A percentile compares a stretch with the other conserved stretches of the same genome.
Evolutionary conservation across 2,113 vertebrate genomes (phyloP).

Genomic region (Ctenomys sociabilis): DNA sequence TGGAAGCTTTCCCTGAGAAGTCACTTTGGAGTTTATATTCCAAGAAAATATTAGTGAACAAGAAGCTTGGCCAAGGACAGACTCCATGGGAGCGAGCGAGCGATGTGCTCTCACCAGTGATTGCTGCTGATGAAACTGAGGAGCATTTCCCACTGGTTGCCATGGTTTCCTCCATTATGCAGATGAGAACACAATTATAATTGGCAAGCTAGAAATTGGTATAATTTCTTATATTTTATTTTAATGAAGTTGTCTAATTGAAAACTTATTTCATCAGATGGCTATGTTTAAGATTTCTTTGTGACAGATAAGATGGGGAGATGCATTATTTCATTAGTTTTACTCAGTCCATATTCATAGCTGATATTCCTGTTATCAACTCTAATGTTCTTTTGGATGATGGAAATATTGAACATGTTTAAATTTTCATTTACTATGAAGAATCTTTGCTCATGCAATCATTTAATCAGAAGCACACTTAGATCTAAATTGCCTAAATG

Average conservation of each 20-base stretch:
- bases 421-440: constrained; percentile 64
- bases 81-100: neutral
- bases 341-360: neutral
- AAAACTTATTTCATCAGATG: constrained; percentile 10
- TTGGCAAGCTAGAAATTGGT: neutral
- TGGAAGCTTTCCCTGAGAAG: neutral
- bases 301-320: neutral
- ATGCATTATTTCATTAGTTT: neutral
- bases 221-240: constrained; percentile 27
- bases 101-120: neutral
- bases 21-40: constrained; percentile 11
- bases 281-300: neutral
- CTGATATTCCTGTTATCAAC: neutral
- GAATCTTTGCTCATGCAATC: constrained; percentile 55
- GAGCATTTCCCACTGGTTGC: neutral
- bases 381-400: constrained; percentile 13
- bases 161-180: neutral
- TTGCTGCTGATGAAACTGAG: neutral
- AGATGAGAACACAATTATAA: constrained; percentile 18
- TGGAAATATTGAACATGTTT: constrained; percentile 35
- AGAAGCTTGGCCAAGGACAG: neutral
- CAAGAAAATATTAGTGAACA: neutral
- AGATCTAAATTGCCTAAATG: constrained; percentile 65
- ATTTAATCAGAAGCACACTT: constrained; percentile 74
- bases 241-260: constrained; percentile 17